Evolutionary conservation across 2,797 vertebrate species (phyloP).

Genomic region (Sebastes vulpes): DNA sequence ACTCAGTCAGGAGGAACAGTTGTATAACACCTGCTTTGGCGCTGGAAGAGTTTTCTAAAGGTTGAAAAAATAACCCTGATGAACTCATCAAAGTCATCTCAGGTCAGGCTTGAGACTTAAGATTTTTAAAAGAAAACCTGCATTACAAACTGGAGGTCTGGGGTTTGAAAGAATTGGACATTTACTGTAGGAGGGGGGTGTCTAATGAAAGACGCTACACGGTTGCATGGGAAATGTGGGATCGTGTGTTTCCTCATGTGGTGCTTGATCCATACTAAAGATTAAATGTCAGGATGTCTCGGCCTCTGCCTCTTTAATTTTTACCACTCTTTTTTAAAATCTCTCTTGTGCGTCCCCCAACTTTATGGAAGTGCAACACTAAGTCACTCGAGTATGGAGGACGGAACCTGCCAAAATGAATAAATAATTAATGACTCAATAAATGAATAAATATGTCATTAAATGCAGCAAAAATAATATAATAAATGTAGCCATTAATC

Average conservation of each 20-base stretch:
- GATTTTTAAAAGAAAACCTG: neutral
- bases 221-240: neutral
- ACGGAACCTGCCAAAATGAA: no score
- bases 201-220: neutral
- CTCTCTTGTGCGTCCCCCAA: neutral
- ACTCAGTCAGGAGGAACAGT: neutral
- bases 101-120: no score
- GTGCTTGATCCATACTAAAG: neutral
- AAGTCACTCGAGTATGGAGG: no score
- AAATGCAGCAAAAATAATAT: no score
- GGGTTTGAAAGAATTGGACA: neutral
- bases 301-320: neutral
- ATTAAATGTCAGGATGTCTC: neutral
- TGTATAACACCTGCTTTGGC: neutral
- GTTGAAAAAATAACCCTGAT: neutral
- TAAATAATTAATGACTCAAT: no score
- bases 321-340: neutral
- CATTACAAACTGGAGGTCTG: neutral
- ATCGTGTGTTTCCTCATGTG: neutral
- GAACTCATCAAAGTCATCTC: neutral
- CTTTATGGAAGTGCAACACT: neutral
- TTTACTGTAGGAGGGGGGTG: neutral
- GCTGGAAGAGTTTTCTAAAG: neutral
- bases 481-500: no score
- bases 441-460: no score